Conservation (phyloP, 2,888 invertebrate species). For the Stenchaetothrips biformis region DNA sequence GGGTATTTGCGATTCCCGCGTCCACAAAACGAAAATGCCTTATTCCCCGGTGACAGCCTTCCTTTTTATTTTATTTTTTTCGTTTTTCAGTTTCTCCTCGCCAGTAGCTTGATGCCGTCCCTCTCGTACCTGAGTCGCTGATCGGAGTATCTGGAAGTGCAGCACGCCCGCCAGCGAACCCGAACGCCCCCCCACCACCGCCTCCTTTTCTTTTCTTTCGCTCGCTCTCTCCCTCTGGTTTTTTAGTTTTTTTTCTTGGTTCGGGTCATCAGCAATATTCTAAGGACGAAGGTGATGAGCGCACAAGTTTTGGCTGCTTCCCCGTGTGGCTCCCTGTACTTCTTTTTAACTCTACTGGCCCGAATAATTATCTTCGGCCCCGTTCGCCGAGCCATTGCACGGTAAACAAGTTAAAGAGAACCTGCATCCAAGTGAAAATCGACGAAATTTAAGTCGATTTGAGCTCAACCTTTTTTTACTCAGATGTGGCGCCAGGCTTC, state of each 20-base stretch:
- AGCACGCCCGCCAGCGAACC: not conserved
- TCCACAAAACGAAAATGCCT: no score
- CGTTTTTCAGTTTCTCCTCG: no score
- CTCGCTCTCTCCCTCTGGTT: not conserved
- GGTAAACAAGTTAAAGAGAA: no score
- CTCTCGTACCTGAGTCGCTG: no score
- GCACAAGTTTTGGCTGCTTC: not conserved
- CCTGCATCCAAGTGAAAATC: no score
- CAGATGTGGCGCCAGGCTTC: no score
- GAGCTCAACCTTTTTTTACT: no score
- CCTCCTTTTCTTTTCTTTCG: not conserved
- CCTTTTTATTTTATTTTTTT: no score
- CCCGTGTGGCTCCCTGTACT: conserved; percentile 5
- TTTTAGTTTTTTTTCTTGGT: not conserved
- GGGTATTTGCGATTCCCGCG: no score
- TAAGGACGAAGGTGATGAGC: not conserved
- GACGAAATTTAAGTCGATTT: no score
- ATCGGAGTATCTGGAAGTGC: not conserved
- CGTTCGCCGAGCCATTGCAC: not conserved
- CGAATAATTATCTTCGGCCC: not conserved
- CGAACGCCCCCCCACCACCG: not conserved
- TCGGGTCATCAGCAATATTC: not conserved
- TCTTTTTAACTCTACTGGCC: conserved; percentile 1
- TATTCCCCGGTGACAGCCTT: no score
- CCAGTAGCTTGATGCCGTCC: no score